Evolutionary conservation across 2,113 vertebrate genomes (phyloP).

Genomic region (Fregetta grallaria): DNA sequence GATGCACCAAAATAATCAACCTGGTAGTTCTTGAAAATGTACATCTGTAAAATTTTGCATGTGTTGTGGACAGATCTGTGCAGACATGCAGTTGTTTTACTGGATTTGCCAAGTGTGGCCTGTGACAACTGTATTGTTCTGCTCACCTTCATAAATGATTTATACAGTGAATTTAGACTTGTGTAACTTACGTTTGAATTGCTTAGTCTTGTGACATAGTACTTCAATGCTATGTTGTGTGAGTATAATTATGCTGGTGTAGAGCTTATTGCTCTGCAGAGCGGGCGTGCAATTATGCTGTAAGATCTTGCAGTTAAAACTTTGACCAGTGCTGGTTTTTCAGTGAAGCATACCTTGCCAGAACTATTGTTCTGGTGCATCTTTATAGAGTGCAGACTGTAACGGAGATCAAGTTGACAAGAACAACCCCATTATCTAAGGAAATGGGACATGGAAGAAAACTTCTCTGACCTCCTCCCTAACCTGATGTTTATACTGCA

Average conservation of each 20-base stretch:
- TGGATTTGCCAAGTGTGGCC: not conserved
- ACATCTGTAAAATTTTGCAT: fast-evolving
- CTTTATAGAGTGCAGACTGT: not conserved
- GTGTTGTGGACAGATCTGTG: not conserved
- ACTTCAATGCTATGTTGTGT: not conserved
- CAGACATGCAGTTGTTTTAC: not conserved
- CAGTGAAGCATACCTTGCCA: not conserved
- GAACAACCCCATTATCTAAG: not conserved
- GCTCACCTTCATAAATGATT: not conserved
- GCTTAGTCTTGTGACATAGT: not conserved
- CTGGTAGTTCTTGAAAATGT: not conserved
- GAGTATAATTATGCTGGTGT: not conserved
- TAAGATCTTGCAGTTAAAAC: not conserved
- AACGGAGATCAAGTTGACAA: not conserved
- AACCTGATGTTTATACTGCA: not conserved
- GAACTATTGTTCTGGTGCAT: not conserved
- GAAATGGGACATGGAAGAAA: not conserved
- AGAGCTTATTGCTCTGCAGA: not conserved
- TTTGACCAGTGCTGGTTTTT: not conserved
- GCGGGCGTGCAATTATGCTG: not conserved
- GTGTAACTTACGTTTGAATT: not conserved
- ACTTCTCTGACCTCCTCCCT: not conserved
- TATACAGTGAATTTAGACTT: not conserved
- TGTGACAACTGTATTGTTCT: not conserved
- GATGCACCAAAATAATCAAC: not conserved